These are phyloP conservation scores for Oryzias curvinotus DNA, from an alignment of 2,113 vertebrate genomes.

Conservation along the genomic window DNA sequence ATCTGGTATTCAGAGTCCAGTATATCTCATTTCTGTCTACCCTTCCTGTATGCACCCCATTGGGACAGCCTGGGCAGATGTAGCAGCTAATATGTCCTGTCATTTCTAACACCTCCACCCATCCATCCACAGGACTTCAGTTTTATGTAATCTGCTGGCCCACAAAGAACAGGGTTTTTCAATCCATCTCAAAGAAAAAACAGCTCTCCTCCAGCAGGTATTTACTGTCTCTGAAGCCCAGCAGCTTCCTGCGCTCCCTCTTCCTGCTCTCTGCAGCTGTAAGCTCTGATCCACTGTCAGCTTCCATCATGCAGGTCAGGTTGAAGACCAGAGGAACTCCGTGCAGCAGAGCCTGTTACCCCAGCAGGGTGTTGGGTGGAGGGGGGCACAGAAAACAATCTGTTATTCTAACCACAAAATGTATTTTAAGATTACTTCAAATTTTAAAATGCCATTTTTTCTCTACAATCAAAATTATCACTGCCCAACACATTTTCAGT, in stretches of 20 bases:
- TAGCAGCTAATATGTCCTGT: constrained; percentile 14
- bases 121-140: constrained; percentile 13
- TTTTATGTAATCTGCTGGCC: constrained; percentile 30
- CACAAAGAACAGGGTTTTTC: constrained; percentile 18
- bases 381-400: neutral
- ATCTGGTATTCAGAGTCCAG: no score
- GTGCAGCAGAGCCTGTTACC: constrained; percentile 14
- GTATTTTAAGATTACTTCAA: no score
- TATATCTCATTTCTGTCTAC: neutral
- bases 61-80: neutral
- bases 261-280: constrained; percentile 28
- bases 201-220: constrained; percentile 21
- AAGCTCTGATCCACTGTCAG: constrained; percentile 56
- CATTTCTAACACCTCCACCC: constrained; percentile 11
- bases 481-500: no score
- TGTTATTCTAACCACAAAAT: neutral
- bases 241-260: neutral
- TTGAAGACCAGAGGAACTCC: constrained; percentile 48
- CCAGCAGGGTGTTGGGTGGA: neutral
- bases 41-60: constrained; percentile 5
- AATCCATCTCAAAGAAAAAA: constrained; percentile 15
- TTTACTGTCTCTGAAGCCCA: constrained; percentile 17
- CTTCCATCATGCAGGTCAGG: constrained; percentile 52
- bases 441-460: no score
- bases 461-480: no score